A percentile compares a stretch with the other conserved stretches of the same genome.
Conservation (phyloP, 2,113 vertebrate species). For the Platichthys flesus region DNA sequence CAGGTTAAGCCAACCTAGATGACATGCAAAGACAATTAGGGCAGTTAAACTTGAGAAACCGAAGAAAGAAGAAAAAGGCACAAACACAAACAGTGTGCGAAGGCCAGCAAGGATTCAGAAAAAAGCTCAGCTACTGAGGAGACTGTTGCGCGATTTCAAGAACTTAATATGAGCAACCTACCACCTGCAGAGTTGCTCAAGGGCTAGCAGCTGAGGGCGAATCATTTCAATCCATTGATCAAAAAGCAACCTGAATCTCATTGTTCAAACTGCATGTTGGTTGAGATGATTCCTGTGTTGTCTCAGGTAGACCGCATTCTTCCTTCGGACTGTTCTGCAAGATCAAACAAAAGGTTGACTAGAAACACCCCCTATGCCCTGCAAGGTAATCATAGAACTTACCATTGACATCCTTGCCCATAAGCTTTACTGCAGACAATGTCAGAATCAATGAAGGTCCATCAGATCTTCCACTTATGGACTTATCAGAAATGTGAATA, state of each 20-base stretch:
- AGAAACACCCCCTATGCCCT: slow-evolving; percentile 67
- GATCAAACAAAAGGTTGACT: slow-evolving; percentile 67
- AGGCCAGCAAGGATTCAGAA: slow-evolving; percentile 70
- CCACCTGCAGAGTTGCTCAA: slow-evolving; percentile 71
- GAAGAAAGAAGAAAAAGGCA: slow-evolving; percentile 66
- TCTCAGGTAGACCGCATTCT: too few relatives aligned
- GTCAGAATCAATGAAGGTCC: slow-evolving; percentile 62
- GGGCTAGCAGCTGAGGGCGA: slow-evolving; percentile 13
- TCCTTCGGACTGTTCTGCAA: too few relatives aligned
- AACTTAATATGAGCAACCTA: slow-evolving; percentile 23
- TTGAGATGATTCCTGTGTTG: too few relatives aligned
- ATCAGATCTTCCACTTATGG: slow-evolving; percentile 73
- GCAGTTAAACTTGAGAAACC: slow-evolving; percentile 82
- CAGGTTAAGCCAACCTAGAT: slow-evolving; percentile 82
- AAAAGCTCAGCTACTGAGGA: slow-evolving; percentile 76
- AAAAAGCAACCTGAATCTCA: too few relatives aligned
- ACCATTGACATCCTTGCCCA: slow-evolving; percentile 73
- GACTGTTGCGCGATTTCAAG: slow-evolving; percentile 72
- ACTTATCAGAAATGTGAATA: too few relatives aligned
- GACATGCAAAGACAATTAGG: slow-evolving; percentile 71
- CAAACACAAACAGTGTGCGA: slow-evolving; percentile 72
- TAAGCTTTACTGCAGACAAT: slow-evolving; percentile 78
- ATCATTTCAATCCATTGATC: too few relatives aligned
- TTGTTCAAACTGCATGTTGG: too few relatives aligned
- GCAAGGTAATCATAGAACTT: slow-evolving; percentile 67